phyloP scores from a whole-genome alignment of 2,888 invertebrate genomes.

The Artemia sinica region DNA sequence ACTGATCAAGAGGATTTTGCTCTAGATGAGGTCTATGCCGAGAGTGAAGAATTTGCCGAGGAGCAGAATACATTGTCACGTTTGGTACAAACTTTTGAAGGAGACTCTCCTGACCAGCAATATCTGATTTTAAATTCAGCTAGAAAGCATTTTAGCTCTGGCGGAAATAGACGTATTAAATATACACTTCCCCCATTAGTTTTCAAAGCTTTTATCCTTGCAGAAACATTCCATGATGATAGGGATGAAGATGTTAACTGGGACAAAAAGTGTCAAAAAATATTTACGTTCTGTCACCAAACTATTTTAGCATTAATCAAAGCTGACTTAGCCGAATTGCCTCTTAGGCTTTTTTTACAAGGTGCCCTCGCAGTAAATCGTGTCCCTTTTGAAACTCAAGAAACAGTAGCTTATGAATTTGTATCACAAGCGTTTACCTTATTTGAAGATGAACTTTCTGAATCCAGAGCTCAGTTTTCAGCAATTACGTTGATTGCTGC shows the following conservation, averaged over 20 bases:
- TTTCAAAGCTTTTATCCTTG: constrained; percentile 78
- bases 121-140: constrained; percentile 76
- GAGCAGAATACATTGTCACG: constrained; percentile 81
- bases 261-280: constrained; percentile 95
- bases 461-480: constrained; percentile 86
- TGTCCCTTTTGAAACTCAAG: constrained; percentile 82
- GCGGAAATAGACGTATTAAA: constrained; percentile 69
- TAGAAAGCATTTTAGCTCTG: constrained; percentile 71
- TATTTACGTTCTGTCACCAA: constrained; percentile 92
- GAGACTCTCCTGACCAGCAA: constrained; percentile 54
- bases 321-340: constrained; percentile 82
- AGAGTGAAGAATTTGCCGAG: constrained; percentile 82
- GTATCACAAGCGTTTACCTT: constrained; percentile 87
- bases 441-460: constrained; percentile 95
- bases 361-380: constrained; percentile 83
- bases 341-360: constrained; percentile 80
- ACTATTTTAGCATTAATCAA: constrained; percentile 86
- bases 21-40: constrained; percentile 1
- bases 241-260: constrained; percentile 67
- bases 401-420: constrained; percentile 95
- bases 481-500: constrained; percentile 89
- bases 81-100: constrained; percentile 66
- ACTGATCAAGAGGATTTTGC: constrained; percentile 46
- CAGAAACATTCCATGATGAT: constrained; percentile 51
- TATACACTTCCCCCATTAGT: constrained; percentile 84